Evolutionary conservation across 2,113 vertebrate genomes (phyloP).

Genomic region (Bos indicus): DNA sequence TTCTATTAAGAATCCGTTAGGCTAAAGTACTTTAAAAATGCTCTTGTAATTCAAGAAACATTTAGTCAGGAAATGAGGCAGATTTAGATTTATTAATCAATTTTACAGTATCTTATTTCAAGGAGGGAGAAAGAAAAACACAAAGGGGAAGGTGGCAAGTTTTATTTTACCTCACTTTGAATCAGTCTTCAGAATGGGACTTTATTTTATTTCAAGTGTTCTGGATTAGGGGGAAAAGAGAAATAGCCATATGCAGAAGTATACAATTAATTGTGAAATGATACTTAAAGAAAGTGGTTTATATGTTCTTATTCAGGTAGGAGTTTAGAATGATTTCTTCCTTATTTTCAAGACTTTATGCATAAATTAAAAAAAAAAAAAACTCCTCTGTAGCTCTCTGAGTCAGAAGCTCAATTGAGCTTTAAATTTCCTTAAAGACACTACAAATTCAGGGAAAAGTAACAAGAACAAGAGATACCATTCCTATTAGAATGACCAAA

Average conservation of each 20-base stretch:
- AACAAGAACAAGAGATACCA: not conserved
- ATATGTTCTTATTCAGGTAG: not conserved
- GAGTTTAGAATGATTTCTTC: not conserved
- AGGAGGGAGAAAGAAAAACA: not conserved
- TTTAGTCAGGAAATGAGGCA: slow-evolving; percentile 16
- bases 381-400: not conserved
- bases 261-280: not conserved
- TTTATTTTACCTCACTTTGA: not conserved
- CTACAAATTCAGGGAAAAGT: not conserved
- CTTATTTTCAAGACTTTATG: not conserved
- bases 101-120: slow-evolving; percentile 8
- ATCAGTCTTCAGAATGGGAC: not conserved
- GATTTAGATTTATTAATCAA: not conserved
- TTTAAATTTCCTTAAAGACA: not conserved
- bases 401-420: not conserved
- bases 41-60: not conserved
- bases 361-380: not conserved
- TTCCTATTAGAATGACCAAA: not conserved
- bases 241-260: not conserved
- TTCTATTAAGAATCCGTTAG: not conserved
- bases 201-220: slow-evolving; percentile 27
- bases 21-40: not conserved
- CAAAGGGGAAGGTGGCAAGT: not conserved
- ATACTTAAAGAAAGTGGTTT: not conserved
- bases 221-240: not conserved